These are phyloP conservation scores for Bostrychus sinensis DNA, from an alignment of 2,113 vertebrate species.

Conservation along the genomic window DNA sequence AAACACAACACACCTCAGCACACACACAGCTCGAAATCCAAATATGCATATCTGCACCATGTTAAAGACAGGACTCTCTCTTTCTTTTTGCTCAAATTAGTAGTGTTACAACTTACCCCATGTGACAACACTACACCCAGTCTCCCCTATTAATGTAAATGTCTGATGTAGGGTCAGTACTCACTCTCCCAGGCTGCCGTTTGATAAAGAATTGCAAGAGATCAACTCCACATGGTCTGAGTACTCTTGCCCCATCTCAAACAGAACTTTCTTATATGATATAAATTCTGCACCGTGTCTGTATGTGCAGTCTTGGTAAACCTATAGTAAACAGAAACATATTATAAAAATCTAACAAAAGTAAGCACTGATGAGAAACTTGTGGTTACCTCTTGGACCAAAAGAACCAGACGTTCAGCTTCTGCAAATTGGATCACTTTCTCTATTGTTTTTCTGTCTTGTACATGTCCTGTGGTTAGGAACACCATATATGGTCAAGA, in stretches of 20 bases:
- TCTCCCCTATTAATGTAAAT: no score
- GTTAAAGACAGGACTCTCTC: no score
- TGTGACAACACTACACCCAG: no score
- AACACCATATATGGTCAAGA: neutral
- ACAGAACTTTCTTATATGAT: conserved; percentile 78
- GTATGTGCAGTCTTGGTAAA: conserved; percentile 74
- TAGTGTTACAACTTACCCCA: no score
- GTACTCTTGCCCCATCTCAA: conserved; percentile 65
- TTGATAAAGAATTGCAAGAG: conserved; percentile 77
- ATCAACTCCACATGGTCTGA: conserved; percentile 63
- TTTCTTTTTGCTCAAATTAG: no score
- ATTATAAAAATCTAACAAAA: neutral
- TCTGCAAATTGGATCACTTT: conserved; percentile 85
- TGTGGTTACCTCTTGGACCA: conserved; percentile 72
- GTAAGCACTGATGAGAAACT: neutral
- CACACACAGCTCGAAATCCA: neutral
- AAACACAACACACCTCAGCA: no score
- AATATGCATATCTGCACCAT: neutral
- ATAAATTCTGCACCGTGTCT: conserved; percentile 54
- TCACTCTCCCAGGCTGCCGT: conserved; percentile 70
- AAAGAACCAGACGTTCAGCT: conserved; percentile 81
- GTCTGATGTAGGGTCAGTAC: conserved; percentile 12
- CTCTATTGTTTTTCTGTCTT: conserved; percentile 83
- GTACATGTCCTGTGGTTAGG: conserved; percentile 56
- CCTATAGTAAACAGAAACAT: conserved; percentile 44